Conservation (phyloP, 1,140 invertebrate species). For the Bombus superbus region DNA sequence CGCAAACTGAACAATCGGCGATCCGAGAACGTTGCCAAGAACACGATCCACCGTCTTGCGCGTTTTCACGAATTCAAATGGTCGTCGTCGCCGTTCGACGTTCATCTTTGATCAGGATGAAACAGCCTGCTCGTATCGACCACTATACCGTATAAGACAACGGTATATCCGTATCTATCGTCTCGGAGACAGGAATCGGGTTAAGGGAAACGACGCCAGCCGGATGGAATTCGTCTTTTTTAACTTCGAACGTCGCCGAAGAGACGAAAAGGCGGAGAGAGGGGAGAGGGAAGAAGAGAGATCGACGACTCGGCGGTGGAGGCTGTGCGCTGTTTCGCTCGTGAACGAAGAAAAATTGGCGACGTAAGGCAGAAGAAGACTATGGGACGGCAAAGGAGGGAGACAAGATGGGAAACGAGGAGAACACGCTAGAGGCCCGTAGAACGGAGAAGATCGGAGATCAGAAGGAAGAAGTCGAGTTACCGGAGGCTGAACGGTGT, state of each 20-base stretch:
- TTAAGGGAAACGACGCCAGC: slow-evolving; percentile 11
- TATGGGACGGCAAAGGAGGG: too few species aligned
- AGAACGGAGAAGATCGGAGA: background rate
- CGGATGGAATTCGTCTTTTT: background rate
- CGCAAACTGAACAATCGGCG: background rate
- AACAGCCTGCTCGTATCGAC: background rate
- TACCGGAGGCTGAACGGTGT: background rate
- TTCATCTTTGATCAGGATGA: slow-evolving; percentile 30
- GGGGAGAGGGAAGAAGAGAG: background rate
- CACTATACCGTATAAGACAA: background rate
- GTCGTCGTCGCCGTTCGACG: background rate
- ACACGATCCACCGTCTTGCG: background rate
- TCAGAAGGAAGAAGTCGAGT: background rate
- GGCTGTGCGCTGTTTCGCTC: background rate
- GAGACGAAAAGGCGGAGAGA: background rate
- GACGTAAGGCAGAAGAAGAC: background rate
- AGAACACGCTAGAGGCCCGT: background rate
- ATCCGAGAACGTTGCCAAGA: slow-evolving; percentile 2
- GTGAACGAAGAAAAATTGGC: background rate
- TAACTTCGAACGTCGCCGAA: background rate
- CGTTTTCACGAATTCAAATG: slow-evolving; percentile 15
- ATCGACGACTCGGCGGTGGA: background rate
- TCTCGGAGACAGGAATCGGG: background rate
- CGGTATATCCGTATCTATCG: background rate
- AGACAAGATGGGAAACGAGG: too few species aligned